Evolutionary conservation across 2,797 vertebrate species (phyloP), one percentile per base, ranked within the genome.

Genomic region (Telmatherina bonti): DNA sequence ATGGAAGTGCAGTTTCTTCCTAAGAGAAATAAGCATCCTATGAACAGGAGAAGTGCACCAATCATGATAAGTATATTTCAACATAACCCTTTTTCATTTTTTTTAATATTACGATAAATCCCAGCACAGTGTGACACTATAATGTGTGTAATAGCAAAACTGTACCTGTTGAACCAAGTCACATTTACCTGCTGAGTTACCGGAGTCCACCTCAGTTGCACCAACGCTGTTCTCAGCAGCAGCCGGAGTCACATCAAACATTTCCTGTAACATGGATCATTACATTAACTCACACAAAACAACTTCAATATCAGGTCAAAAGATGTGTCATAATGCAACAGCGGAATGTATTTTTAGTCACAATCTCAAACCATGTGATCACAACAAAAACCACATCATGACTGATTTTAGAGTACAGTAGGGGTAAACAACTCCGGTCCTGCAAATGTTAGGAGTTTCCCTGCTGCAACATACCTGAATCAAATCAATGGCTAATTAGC

Each of bases 131-230:
- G 38, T 41, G 38, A 41, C 38, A 41, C 15, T 15, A 41, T 43
- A 18, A 18, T 20, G 16, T 43, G 41, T 16, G 7, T 6, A 18
- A 16, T 7, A 16, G 2, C 20, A 45, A 45, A 45, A 47, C 5
- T 9, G 20, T 18, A 20, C 12, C 18, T 45, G 18, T 45, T 45
- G 7, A 57, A 24, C 0, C 36, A 5, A 53, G 80, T 70, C 59
- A 97, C 96, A 96, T 95, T 94, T 96, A 30, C 94, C 91, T 79
- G 95, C 85, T 58, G 90, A 82, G 64, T 95, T 92, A 69, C 94
- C 83, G 59, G 88, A 89, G 83, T 96, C 96, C 74, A 88, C 76
- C 27, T 92, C 91, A 27, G 72, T 12, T 47, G 92, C 82, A 81
- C 90, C 82, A 60, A 96, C 85, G 67, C 91, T 93, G 79, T 93